A percentile compares a stretch with the other conserved stretches of the same genome.
phyloP scores from a whole-genome alignment of 2,888 invertebrate genomes.

The Drosophila picticornis region DNA sequence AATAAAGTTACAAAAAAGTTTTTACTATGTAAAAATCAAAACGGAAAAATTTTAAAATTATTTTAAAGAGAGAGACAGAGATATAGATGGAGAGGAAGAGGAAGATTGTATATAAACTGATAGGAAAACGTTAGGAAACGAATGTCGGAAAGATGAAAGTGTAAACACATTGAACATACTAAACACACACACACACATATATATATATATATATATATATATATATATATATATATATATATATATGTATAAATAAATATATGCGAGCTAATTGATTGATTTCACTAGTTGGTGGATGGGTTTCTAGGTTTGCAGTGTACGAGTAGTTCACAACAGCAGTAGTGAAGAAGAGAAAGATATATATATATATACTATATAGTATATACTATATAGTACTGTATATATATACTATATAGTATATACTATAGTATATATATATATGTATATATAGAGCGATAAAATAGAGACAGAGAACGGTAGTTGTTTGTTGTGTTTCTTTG shows the following conservation, averaged over 20 bases:
- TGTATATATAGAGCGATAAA: conserved; percentile 22
- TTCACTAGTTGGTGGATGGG: conserved; percentile 19
- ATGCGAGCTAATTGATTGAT: conserved; percentile 16
- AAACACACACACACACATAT: background rate
- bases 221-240: conserved; percentile 20
- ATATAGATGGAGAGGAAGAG: background rate
- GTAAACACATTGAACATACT: background rate
- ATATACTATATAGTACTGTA: background rate
- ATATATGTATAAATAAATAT: conserved; percentile 14
- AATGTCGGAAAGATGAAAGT: conserved; percentile 2
- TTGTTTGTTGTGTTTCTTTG: conserved; percentile 29
- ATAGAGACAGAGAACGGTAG: conserved; percentile 28
- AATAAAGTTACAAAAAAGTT: background rate
- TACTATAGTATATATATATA: background rate
- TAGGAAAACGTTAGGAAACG: conserved; percentile 11
- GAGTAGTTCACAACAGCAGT: conserved; percentile 32
- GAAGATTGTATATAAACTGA: background rate
- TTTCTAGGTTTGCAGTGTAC: conserved; percentile 35
- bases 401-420: conserved; percentile 12
- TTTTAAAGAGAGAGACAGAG: background rate
- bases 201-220: conserved; percentile 1
- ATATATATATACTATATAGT: conserved; percentile 13
- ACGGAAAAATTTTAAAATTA: background rate
- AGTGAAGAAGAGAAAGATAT: conserved; percentile 6
- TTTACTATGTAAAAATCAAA: background rate